Evolutionary conservation across 1,140 invertebrate genomes (phyloP).

Genomic region (Drosophila nigrodunni): DNA sequence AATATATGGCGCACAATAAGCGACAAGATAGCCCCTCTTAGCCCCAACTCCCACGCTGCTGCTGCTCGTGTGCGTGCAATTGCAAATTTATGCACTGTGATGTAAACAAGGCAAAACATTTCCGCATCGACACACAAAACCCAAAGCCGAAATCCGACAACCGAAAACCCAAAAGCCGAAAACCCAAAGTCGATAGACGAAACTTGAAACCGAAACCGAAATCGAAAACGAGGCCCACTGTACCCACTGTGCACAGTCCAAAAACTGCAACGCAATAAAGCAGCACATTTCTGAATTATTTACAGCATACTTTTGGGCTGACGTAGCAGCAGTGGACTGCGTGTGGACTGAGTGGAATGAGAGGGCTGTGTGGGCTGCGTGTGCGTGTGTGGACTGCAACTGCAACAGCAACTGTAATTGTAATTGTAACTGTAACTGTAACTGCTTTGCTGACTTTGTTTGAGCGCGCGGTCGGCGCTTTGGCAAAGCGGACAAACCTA

Average conservation of each 20-base stretch:
- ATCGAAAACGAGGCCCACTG: constrained; percentile 33
- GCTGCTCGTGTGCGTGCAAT: constrained; percentile 66
- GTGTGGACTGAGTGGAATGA: not conserved
- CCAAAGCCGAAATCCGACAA: constrained; percentile 3
- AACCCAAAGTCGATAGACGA: not conserved
- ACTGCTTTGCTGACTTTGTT: constrained; percentile 35
- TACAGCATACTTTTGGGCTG: constrained; percentile 71
- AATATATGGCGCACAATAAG: constrained; percentile 42
- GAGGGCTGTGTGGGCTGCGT: not conserved
- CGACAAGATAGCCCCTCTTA: not conserved
- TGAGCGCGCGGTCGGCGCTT: constrained; percentile 24
- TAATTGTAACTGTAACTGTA: constrained; percentile 12
- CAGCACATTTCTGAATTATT: constrained; percentile 73
- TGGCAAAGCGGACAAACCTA: constrained; percentile 67
- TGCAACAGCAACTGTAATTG: constrained; percentile 13
- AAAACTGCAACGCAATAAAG: constrained; percentile 59
- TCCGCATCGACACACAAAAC: constrained; percentile 44
- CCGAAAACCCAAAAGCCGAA: constrained; percentile 11
- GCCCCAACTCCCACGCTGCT: constrained; percentile 46
- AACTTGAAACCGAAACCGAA: not conserved
- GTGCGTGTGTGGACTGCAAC: not conserved
- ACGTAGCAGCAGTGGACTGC: constrained; percentile 6
- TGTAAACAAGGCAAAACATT: constrained; percentile 82
- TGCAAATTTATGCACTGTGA: constrained; percentile 81
- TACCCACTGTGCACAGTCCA: constrained; percentile 22